A percentile compares a stretch with the other conserved stretches of the same genome.
Evolutionary conservation across 2,888 invertebrate species (phyloP).

Genomic region (Drosophila stalkeri): DNA sequence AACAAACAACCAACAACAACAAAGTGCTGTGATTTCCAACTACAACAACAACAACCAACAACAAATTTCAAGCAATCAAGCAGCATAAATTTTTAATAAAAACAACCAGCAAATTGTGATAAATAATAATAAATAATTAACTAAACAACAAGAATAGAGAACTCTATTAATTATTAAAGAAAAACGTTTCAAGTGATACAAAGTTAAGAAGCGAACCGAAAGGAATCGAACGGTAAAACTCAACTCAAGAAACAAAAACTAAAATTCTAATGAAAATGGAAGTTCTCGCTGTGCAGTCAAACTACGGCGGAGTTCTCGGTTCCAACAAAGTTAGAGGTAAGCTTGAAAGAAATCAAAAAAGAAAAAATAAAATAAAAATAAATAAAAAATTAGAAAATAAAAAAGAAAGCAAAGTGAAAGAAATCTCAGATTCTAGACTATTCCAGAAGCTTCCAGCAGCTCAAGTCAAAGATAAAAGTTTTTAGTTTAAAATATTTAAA

Average conservation of each 20-base stretch:
- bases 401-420: neutral
- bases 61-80: conserved; percentile 70
- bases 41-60: conserved; percentile 70
- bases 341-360: conserved; percentile 18
- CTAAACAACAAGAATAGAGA: conserved; percentile 27
- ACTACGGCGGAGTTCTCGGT: conserved; percentile 71
- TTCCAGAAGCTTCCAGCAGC: conserved; percentile 14
- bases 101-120: conserved; percentile 76
- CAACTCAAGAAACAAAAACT: conserved; percentile 4
- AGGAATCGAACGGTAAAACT: conserved; percentile 30
- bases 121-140: conserved; percentile 53
- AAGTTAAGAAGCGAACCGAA: conserved; percentile 24
- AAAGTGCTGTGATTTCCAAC: conserved; percentile 82
- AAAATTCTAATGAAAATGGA: conserved; percentile 75
- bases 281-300: conserved; percentile 72
- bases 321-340: conserved; percentile 81
- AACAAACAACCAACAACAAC: conserved; percentile 54
- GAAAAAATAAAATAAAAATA: neutral
- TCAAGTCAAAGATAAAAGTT: neutral
- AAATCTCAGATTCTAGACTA: neutral
- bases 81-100: conserved; percentile 41
- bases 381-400: neutral
- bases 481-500: neutral
- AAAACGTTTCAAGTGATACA: conserved; percentile 67
- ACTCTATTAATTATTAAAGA: conserved; percentile 58